These are phyloP conservation scores for Pseudochirops corinnae DNA, from an alignment of 2,797 vertebrate genomes.

Conservation along the genomic window DNA sequence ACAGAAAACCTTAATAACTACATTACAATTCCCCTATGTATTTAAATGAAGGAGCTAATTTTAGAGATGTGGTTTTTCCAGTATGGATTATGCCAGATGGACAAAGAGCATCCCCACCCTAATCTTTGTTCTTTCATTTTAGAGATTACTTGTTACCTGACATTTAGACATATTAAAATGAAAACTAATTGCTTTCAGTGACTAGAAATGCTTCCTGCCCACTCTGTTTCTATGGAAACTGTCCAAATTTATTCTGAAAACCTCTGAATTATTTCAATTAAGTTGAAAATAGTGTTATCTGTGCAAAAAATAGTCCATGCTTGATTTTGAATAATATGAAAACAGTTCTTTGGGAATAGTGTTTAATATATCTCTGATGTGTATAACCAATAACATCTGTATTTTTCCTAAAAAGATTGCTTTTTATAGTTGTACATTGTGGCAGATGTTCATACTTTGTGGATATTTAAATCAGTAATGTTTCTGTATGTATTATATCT, in stretches of 20 bases:
- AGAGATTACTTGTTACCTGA: constrained; percentile 76
- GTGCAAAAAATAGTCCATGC: constrained; percentile 57
- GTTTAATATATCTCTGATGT: constrained; percentile 60
- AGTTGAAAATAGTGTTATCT: constrained; percentile 75
- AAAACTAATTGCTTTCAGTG: constrained; percentile 80
- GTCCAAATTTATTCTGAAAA: constrained; percentile 83
- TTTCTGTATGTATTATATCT: not conserved
- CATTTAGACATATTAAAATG: constrained; percentile 81
- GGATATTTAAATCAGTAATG: not conserved
- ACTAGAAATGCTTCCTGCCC: constrained; percentile 84
- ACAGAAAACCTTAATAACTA: constrained; percentile 34
- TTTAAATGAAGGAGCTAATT: not conserved
- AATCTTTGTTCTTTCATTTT: constrained; percentile 56
- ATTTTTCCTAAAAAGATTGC: constrained; percentile 7
- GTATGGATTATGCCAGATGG: constrained; percentile 9
- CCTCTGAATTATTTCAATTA: constrained; percentile 75
- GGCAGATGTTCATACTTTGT: not conserved
- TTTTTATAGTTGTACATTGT: constrained; percentile 25
- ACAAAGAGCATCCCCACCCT: constrained; percentile 27
- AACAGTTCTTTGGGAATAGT: not conserved
- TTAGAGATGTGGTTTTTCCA: constrained; percentile 1
- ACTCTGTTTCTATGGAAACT: constrained; percentile 81
- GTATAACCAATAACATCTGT: not conserved
- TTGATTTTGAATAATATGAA: constrained; percentile 65
- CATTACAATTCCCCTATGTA: not conserved